Evolutionary conservation across 2,797 vertebrate genomes (phyloP).

Genomic region (Fundulus diaphanus): DNA sequence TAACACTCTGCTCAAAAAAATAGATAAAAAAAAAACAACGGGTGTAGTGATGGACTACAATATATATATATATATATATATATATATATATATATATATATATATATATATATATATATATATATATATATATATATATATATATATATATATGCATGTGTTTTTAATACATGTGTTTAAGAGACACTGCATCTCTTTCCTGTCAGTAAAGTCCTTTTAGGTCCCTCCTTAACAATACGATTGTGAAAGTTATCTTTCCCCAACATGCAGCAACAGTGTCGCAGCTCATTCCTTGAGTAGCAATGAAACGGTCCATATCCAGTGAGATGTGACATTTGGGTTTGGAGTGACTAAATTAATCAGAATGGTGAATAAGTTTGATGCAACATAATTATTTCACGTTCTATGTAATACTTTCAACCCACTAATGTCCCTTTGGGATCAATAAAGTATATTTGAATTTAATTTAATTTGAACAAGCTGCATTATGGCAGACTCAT

Average conservation of each 20-base stretch:
- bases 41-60: too few relatives aligned
- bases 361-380: background rate
- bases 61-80: too few relatives aligned
- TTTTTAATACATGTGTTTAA: conserved; percentile 1
- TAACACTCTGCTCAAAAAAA: too few relatives aligned
- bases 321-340: background rate
- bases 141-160: too few relatives aligned
- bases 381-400: background rate
- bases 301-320: background rate
- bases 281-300: background rate
- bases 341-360: background rate
- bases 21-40: too few relatives aligned
- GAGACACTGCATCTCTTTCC: background rate
- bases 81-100: too few relatives aligned
- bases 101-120: too few relatives aligned
- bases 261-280: background rate
- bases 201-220: background rate
- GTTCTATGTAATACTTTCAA: too few relatives aligned
- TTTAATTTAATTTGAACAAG: too few relatives aligned
- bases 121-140: too few relatives aligned
- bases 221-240: background rate
- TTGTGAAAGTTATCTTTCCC: background rate
- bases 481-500: background rate
- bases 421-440: too few relatives aligned
- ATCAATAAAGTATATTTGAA: too few relatives aligned